Conservation (phyloP, 1,140 invertebrate genomes). For the Leptopilina boulardi region DNA sequence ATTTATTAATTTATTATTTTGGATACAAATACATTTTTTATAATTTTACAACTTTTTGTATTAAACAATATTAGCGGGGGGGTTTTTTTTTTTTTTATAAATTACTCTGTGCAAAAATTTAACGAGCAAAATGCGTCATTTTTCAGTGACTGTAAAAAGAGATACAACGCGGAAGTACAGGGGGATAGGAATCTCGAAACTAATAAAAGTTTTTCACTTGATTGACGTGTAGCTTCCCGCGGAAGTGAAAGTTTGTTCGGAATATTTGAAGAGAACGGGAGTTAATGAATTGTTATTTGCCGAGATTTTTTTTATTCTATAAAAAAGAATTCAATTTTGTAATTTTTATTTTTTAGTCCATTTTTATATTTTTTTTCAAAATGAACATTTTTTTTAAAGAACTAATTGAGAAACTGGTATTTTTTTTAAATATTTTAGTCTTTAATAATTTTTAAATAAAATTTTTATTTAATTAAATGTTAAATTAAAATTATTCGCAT, state of each 20-base stretch:
- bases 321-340: background rate
- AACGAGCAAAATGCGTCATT: background rate
- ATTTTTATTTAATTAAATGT: too few species aligned
- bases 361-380: too few species aligned
- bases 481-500: too few species aligned
- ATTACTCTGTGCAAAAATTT: background rate
- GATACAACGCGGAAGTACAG: background rate
- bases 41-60: too few species aligned
- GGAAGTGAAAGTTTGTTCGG: background rate
- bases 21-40: too few species aligned
- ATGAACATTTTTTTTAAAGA: too few species aligned
- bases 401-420: too few species aligned
- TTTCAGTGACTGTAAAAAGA: background rate
- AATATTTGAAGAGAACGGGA: background rate
- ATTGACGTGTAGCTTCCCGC: background rate
- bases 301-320: background rate
- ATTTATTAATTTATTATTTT: too few species aligned
- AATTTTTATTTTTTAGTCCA: too few species aligned
- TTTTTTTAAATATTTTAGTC: too few species aligned
- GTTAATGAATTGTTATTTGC: background rate
- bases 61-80: background rate
- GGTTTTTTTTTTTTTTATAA: background rate
- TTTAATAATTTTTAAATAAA: too few species aligned
- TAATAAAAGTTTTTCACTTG: conserved; percentile 32
- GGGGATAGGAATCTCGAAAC: background rate